These are phyloP conservation scores for Discoglossus pictus DNA, from an alignment of 2,797 vertebrate species.

Conservation along the genomic window DNA sequence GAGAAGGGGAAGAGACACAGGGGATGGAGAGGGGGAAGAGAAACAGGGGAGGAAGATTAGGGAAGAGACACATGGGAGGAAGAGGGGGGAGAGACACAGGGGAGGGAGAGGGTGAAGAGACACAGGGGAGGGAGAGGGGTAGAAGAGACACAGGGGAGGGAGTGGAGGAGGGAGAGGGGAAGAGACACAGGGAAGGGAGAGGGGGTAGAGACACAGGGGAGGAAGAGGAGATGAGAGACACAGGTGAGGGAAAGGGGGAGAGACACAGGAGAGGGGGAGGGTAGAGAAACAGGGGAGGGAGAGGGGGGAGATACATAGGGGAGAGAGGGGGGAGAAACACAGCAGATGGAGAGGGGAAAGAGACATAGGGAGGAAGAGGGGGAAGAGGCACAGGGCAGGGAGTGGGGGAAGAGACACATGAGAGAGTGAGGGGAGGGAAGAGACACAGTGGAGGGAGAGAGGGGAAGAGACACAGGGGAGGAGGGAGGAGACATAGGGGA, in stretches of 20 bases:
- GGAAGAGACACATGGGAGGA: no score
- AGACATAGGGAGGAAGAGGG: background rate
- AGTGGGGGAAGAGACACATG: no score
- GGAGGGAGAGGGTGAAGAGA: background rate
- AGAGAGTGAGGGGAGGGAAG: background rate
- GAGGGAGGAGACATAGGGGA: background rate
- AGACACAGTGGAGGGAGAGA: no score
- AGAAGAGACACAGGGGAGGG: no score
- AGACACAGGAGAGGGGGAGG: background rate
- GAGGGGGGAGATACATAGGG: background rate
- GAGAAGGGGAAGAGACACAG: background rate
- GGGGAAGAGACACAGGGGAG: background rate
- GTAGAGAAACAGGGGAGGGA: background rate
- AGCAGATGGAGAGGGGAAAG: no score
- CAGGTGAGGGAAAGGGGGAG: background rate
- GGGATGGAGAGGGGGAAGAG: background rate
- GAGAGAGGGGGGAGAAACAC: background rate
- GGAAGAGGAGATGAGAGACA: background rate
- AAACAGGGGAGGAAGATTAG: background rate
- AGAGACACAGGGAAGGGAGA: background rate
- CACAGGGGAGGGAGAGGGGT: no score
- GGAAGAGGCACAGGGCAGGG: no score
- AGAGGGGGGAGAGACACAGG: no score
- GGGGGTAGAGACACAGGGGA: background rate
- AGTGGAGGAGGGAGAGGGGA: no score